Evolutionary conservation across 2,113 vertebrate species (phyloP), one percentile per base, ranked within the genome.

Genomic region (Syrrhaptes paradoxus): DNA sequence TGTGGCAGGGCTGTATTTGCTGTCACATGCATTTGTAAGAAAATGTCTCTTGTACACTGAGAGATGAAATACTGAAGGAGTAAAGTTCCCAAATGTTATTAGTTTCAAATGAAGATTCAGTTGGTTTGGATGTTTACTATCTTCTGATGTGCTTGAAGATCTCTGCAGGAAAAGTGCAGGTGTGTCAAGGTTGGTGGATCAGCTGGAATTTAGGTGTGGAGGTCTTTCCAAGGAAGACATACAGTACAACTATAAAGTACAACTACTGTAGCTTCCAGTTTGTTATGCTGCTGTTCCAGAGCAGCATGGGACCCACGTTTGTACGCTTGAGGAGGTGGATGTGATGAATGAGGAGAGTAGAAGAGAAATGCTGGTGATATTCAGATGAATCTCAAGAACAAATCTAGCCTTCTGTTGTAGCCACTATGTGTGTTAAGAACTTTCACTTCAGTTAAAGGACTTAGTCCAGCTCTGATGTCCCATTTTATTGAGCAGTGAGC

Each of bases 1-100:
- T 74, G 48, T 93, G 66, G 29, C 72, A 84, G 72, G 32, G 46
- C 49, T 74, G 17, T 87, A 7, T 82, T 77, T 82, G 85, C 46
- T 7, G 38, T 58, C 12, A 18, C 48, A 16, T 3, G 8, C 32
- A 16, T 78, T 85, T 1, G 0, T 43, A 31, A 63, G 52, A 14
- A 49, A 25, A 58, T 19, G 32, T 45, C 14, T 72, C 9, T 21
- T 55, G 62, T n/a, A 49, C 28, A 5, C 32, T 45, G 43, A 57
- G n/a, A 67, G 19, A 45, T 16, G 54, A 51, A 59, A 41, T 4
- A 10, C 25, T 75, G 70, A 62, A 82, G 59, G 32, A 67, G 29
- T 67, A 9, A 81, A 21, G 34, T 85, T 85, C 11, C 41, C 36
- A 31, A 41, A 58, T 62, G 31, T 29, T 36, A 3, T 19, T 85